phyloP scores from a whole-genome alignment of 2,888 invertebrate genomes.

The Trissolcus japonicus region DNA sequence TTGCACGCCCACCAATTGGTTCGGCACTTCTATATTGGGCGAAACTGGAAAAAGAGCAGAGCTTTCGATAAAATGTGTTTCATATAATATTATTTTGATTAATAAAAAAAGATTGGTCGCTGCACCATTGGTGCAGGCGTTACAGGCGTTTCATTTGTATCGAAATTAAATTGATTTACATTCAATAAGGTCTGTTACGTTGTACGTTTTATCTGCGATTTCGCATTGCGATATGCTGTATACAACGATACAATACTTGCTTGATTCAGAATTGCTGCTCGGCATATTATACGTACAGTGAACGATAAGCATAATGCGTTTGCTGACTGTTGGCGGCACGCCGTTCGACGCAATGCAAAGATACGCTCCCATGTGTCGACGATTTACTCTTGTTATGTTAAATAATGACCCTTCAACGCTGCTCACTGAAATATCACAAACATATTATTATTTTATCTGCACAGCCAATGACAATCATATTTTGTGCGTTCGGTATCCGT shows the following conservation, averaged over 20 bases:
- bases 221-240: not conserved
- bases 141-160: not conserved
- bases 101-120: not conserved
- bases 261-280: slow-evolving; percentile 40
- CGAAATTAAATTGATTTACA: slow-evolving; percentile 3
- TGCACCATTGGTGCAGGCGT: no score
- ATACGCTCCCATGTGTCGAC: slow-evolving; percentile 87
- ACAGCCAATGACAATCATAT: not conserved
- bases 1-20: slow-evolving; percentile 88
- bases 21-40: slow-evolving; percentile 89
- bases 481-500: not conserved
- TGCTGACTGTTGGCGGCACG: slow-evolving; percentile 92
- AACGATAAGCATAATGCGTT: slow-evolving; percentile 89
- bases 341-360: slow-evolving; percentile 89
- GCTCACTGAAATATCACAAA: slow-evolving; percentile 76
- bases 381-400: slow-evolving; percentile 82
- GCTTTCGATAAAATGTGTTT: not conserved
- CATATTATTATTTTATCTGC: slow-evolving; percentile 18
- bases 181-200: slow-evolving; percentile 1
- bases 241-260: slow-evolving; percentile 34
- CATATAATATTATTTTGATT: slow-evolving; percentile 8
- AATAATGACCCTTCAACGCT: slow-evolving; percentile 82
- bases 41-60: slow-evolving; percentile 80
- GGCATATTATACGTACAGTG: slow-evolving; percentile 83
- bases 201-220: not conserved